Base-by-base conservation (phyloP, 2,113 vertebrate species). In the Otis tarda region DNA sequence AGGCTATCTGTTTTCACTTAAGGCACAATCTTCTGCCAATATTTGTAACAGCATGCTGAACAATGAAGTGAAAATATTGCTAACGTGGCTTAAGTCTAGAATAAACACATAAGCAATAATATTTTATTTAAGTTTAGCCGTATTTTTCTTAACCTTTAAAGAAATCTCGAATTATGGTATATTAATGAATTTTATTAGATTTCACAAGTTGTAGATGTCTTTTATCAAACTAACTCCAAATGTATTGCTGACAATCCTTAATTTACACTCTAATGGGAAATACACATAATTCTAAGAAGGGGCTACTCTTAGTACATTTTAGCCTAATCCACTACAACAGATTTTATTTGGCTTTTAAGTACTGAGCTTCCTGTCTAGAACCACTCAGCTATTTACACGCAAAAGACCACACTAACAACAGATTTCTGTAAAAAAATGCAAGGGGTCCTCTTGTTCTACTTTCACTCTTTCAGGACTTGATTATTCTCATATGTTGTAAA, bases 1-100 rank as follows among this genome's bases (percentile, higher is more conserved):
- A 78, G 31, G 67, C 78, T 97, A 93, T 97, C 95, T 97, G 97
- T 96, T 98, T 98, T 97, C 92, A 97, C 93, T 97, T 97, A 97
- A 77, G 68, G 77, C 95, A 91, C 22, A 81, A 55, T 90, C 75
- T 95, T 91, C 69, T 77, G 97, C 95, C 90, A 95, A 20, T 75
- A 95, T 94, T 97, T 97, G 90, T 90, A 98, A 96, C 87, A n/a
- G n/a, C n/a, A n/a, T 95, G 93, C 74, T 95, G 87, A 97, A 96
- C 93, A 98, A 97, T 71, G 90, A 96, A 96, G 93, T 92, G 77
- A 97, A 97, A 97, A 95, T 81, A 95, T 80, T 94, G 94, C 73
- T 91, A 93, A 88, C 0, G 0, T 83, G 68, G 80, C 90, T 96
- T 94, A 95, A 69, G 76, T 65, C 82, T 96, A 93, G 97, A 93